Base-by-base conservation (phyloP, 2,888 invertebrate species). In the Ophion obscuratus region DNA sequence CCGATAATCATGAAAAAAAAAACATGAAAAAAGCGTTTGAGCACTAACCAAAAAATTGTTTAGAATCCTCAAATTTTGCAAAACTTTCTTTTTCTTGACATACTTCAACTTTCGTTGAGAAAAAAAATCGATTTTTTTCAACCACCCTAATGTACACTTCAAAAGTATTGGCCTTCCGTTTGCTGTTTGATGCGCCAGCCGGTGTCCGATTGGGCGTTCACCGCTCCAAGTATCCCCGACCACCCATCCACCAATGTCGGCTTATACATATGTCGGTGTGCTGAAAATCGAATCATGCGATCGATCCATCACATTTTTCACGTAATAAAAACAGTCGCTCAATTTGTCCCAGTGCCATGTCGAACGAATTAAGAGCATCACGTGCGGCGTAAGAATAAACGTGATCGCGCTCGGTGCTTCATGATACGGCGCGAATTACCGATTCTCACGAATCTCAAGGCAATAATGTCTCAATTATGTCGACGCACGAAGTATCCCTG, bases 211-310 rank as follows among this genome's bases (percentile, higher is more conserved):
- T 31, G 4, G 4, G 31, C 31, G 31, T 3, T 31, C 31, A 31
- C 31, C 31, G 31, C 31, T 31, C 31, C 31, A 4, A 31, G 31
- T 31, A 31, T 31, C 31, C 31, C 31, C 31, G 31, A 31, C 31
- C 31, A 31, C 31, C 31, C 3, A 31, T 31, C 4, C 31, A 31
- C 2, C 31, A 31, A 4, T 31, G 31, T 31, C 53, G 31, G 40
- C 44, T 10, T 24, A 4, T 31, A 17, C 20, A 6, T 36, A 24
- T 27, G 61, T 79, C 76, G 87, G 88, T 89, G 89, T 88, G 64
- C 74, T 75, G 80, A 71, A 70, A 78, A 90, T 90, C 87, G 87
- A 87, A 81, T 62, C 73, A 67, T 57, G 75, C 84, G 80, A 87
- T 88, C 87, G 85, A 89, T 89, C 86, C 78, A 88, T 85, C 83